phyloP scores from a whole-genome alignment of 1,140 invertebrate species.

The Aphidius ervi region DNA sequence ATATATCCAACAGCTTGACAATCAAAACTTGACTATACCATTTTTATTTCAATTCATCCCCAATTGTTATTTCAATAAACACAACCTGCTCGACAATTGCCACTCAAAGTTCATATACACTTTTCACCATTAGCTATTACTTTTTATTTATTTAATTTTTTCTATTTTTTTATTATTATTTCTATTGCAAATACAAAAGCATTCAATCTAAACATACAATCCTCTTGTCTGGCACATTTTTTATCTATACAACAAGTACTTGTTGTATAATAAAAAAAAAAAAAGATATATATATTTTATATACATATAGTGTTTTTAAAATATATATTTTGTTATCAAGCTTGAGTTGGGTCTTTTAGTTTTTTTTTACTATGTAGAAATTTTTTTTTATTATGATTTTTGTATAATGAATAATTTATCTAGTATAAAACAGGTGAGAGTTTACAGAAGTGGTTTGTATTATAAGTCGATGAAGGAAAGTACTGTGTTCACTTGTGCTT shows the following conservation, averaged over 20 bases:
- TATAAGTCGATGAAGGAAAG: constrained; percentile 16
- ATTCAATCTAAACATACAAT: neutral
- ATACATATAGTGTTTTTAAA: too few relatives aligned
- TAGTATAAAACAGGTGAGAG: constrained; percentile 11
- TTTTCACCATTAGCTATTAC: constrained; percentile 6
- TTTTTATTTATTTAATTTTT: neutral
- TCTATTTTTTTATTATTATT: neutral
- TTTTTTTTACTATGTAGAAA: neutral
- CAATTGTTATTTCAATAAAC: constrained; percentile 49
- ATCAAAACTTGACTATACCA: neutral
- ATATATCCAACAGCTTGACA: neutral
- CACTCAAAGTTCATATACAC: neutral
- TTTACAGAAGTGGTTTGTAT: constrained; percentile 21
- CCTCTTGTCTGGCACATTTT: neutral
- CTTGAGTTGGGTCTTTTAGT: neutral
- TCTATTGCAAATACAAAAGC: neutral
- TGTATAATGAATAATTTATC: neutral
- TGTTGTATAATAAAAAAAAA: neutral
- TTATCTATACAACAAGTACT: neutral
- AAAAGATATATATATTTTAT: neutral
- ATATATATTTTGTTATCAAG: neutral
- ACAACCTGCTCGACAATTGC: constrained; percentile 43
- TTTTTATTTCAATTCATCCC: constrained; percentile 15
- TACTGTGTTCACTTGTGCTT: neutral
- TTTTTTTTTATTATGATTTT: neutral